Percentiles rank a stretch among this genome's conserved stretches.
phyloP scores from a whole-genome alignment of 2,888 invertebrate genomes.

The Apoda limacodes region DNA sequence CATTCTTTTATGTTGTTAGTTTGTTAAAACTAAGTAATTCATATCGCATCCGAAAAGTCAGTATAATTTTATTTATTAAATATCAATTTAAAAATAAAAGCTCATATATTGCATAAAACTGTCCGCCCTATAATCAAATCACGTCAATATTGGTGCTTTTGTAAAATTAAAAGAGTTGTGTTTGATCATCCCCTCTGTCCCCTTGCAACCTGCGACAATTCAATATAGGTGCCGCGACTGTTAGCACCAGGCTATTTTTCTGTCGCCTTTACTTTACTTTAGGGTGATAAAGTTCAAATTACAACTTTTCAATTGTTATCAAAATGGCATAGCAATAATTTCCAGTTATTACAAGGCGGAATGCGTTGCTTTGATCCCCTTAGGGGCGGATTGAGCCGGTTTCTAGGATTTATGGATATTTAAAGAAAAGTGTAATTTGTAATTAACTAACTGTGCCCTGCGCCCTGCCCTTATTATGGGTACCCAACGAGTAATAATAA shows the following conservation, averaged over 20 bases:
- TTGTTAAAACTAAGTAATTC: too few relatives aligned
- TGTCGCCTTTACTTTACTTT: slow-evolving; percentile 12
- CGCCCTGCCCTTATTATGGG: slow-evolving; percentile 4
- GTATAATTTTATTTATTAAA: too few relatives aligned
- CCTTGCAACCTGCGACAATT: slow-evolving; percentile 22
- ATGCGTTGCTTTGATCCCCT: slow-evolving; percentile 41
- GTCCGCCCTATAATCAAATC: slow-evolving; percentile 40
- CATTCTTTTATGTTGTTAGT: too few relatives aligned
- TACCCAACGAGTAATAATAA: background rate
- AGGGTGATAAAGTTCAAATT: slow-evolving; percentile 6
- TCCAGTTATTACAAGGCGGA: slow-evolving; percentile 38
- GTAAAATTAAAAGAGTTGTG: slow-evolving; percentile 51
- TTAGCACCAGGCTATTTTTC: slow-evolving; percentile 8
- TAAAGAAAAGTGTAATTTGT: too few relatives aligned
- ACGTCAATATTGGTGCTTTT: slow-evolving; percentile 35
- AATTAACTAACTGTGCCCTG: too few relatives aligned
- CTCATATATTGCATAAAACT: too few relatives aligned
- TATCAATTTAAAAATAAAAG: too few relatives aligned
- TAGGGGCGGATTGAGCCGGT: slow-evolving; percentile 28
- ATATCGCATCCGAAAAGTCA: too few relatives aligned
- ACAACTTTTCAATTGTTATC: slow-evolving; percentile 4
- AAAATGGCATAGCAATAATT: slow-evolving; percentile 28
- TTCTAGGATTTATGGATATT: too few relatives aligned
- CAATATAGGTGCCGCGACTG: slow-evolving; percentile 24
- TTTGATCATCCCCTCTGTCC: slow-evolving; percentile 22